phyloP scores from a whole-genome alignment of 2,888 invertebrate species.

The Caenorhabditis wallacei region DNA sequence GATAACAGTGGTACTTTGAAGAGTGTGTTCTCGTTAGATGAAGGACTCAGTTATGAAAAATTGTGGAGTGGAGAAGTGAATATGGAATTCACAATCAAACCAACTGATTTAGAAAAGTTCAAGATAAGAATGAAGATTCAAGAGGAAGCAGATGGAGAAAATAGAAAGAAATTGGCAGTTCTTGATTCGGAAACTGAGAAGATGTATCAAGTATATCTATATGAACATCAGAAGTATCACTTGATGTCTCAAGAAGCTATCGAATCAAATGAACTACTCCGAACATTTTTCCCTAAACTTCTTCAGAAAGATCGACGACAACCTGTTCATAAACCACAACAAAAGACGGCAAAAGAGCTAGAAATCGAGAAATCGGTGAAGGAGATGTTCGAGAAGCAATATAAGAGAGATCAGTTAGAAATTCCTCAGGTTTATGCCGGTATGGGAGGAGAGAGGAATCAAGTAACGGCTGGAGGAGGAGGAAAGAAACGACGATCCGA shows the following conservation, averaged over 20 bases:
- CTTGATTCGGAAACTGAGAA: slow-evolving; percentile 40
- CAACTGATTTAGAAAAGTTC: slow-evolving; percentile 25
- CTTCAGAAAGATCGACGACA: background rate
- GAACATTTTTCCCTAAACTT: slow-evolving; percentile 13
- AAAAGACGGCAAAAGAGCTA: slow-evolving; percentile 21
- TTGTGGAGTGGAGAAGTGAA: slow-evolving; percentile 30
- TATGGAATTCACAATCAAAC: slow-evolving; percentile 2
- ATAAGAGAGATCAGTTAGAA: slow-evolving; percentile 11
- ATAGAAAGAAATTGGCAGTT: background rate
- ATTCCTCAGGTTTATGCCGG: background rate
- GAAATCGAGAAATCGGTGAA: slow-evolving; percentile 46
- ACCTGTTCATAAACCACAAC: background rate
- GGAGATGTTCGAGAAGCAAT: slow-evolving; percentile 38
- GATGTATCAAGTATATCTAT: slow-evolving; percentile 51
- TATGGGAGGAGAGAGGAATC: background rate
- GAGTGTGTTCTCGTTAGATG: slow-evolving; percentile 32
- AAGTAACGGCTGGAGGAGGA: background rate
- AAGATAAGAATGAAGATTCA: slow-evolving; percentile 12
- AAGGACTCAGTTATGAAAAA: slow-evolving; percentile 24
- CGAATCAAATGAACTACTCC: slow-evolving; percentile 38
- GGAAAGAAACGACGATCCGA: slow-evolving; percentile 3
- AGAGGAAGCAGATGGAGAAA: background rate
- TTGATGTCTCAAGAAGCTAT: slow-evolving; percentile 43
- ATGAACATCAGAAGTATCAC: slow-evolving; percentile 28
- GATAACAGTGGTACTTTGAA: background rate